These are phyloP conservation scores for Tachina grossa DNA, from an alignment of 2,888 invertebrate genomes.

Conservation along the genomic window DNA sequence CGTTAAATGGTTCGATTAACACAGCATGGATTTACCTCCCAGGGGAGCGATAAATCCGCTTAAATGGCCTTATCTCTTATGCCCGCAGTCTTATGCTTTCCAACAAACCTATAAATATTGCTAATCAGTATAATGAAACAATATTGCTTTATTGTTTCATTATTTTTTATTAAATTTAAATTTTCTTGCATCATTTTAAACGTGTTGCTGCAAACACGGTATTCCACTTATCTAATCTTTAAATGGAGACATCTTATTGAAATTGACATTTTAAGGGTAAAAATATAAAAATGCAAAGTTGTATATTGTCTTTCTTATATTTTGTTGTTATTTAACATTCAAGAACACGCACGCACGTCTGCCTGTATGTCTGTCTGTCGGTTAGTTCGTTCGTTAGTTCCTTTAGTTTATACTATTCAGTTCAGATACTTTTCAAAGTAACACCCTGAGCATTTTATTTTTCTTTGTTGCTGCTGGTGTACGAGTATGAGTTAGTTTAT, in stretches of 20 bases:
- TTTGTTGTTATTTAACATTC: conserved; percentile 17
- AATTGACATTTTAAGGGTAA: conserved; percentile 55
- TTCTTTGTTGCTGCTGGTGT: background rate
- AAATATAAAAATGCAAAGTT: conserved; percentile 26
- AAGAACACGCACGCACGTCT: conserved; percentile 20
- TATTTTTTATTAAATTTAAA: background rate
- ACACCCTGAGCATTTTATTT: conserved; percentile 34
- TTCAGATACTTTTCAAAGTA: conserved; percentile 37
- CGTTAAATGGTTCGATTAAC: too few relatives aligned
- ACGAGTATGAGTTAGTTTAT: too few relatives aligned
- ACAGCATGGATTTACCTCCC: too few relatives aligned
- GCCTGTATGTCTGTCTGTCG: too few relatives aligned
- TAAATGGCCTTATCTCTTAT: too few relatives aligned
- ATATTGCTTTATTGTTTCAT: background rate
- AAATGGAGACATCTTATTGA: conserved; percentile 34
- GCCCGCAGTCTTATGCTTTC: background rate
- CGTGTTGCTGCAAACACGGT: conserved; percentile 22
- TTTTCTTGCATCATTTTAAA: background rate
- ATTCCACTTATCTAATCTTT: conserved; percentile 43
- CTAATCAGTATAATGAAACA: background rate
- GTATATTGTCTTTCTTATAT: background rate
- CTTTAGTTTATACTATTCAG: conserved; percentile 1
- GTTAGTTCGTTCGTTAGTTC: too few relatives aligned
- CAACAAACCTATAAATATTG: background rate
- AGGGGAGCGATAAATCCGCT: too few relatives aligned